phyloP scores from a whole-genome alignment of 2,888 invertebrate genomes.

The Drosophila kambysellisi region DNA sequence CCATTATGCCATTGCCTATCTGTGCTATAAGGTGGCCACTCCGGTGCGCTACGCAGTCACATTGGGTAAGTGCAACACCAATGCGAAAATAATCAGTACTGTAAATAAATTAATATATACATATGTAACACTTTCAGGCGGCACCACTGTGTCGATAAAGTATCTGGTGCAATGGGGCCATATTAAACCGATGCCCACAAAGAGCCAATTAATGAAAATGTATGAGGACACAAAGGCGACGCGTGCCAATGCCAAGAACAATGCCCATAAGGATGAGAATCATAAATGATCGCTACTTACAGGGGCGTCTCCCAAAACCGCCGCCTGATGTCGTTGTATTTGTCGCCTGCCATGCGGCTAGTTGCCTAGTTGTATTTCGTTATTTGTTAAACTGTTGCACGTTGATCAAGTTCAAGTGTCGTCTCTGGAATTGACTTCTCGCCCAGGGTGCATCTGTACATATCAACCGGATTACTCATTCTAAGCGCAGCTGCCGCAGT shows the following conservation, averaged over 20 bases:
- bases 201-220: conserved; percentile 87
- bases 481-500: conserved; percentile 13
- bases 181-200: conserved; percentile 92
- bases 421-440: conserved; percentile 34
- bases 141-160: conserved; percentile 94
- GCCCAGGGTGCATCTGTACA: conserved; percentile 34
- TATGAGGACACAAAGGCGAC: conserved; percentile 86
- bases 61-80: conserved; percentile 87
- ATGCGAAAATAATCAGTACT: background rate
- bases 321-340: conserved; percentile 31
- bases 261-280: conserved; percentile 54
- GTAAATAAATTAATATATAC: background rate
- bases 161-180: conserved; percentile 92
- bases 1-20: conserved; percentile 94
- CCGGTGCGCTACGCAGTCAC: conserved; percentile 97
- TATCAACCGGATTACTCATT: conserved; percentile 14
- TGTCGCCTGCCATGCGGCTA: conserved; percentile 34
- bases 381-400: conserved; percentile 58
- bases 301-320: conserved; percentile 22
- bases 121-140: conserved; percentile 86
- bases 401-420: conserved; percentile 17
- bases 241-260: conserved; percentile 72
- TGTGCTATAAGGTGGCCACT: conserved; percentile 96
- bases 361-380: conserved; percentile 59
- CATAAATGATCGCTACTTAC: conserved; percentile 60